Conservation (phyloP, 1,140 invertebrate genomes). For the Eumeta japonica region DNA sequence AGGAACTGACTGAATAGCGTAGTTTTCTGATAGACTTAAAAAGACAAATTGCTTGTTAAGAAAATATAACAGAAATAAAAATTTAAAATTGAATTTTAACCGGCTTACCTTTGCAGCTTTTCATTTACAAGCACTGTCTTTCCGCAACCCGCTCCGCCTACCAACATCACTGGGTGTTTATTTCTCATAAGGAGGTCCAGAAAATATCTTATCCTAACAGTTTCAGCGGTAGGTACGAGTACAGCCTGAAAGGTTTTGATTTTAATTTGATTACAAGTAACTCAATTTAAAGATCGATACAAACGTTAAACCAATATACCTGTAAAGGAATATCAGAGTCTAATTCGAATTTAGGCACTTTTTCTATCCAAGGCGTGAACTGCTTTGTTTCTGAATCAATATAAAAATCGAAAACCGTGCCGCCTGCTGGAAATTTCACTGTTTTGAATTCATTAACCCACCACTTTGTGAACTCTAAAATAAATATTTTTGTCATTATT, state of each 20-base stretch:
- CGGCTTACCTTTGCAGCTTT: constrained; percentile 67
- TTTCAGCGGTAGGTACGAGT: constrained; percentile 92
- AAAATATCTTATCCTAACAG: constrained; percentile 86
- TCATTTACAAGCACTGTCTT: constrained; percentile 88
- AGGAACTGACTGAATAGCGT: constrained; percentile 85
- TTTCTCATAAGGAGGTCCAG: constrained; percentile 86
- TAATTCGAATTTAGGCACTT: constrained; percentile 85
- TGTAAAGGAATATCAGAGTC: constrained; percentile 90
- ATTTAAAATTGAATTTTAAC: background rate
- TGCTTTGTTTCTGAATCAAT: constrained; percentile 88
- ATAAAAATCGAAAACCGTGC: constrained; percentile 95
- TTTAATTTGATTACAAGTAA: no score
- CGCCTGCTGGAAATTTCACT: constrained; percentile 85
- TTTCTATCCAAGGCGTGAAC: constrained; percentile 87
- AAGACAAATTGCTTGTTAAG: constrained; percentile 8
- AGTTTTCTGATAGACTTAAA: constrained; percentile 76
- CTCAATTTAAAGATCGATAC: no score
- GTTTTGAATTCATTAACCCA: constrained; percentile 96
- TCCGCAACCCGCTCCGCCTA: constrained; percentile 87
- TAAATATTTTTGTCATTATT: constrained; percentile 4
- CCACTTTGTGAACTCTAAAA: constrained; percentile 92
- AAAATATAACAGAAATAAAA: constrained; percentile 1
- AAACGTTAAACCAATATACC: constrained; percentile 52
- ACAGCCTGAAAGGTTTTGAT: constrained; percentile 69
- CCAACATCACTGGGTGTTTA: constrained; percentile 89